Evolutionary conservation across 2,797 vertebrate species (phyloP), one percentile per base, ranked within the genome.

Genomic region (Anolis apletophallus): DNA sequence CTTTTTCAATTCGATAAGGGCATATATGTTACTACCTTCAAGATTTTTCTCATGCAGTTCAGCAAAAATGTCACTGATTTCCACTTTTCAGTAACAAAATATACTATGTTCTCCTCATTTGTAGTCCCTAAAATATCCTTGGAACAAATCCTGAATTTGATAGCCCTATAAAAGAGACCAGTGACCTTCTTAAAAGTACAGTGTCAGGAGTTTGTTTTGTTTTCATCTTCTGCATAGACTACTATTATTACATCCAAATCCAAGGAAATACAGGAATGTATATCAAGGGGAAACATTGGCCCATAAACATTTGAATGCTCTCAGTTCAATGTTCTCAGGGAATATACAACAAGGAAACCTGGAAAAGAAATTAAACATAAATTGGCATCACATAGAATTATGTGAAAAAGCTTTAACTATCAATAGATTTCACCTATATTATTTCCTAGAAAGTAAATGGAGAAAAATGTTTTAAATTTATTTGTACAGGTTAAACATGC

Each of bases 61-160:
- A 3, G 72, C 5, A 55, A 55, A 78, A 86, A 54, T 3, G 1
- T 82, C 34, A n/a, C 82, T 81, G 77, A 80, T 64, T 84, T 75
- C 16, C 12, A 14, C 57, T 23, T 91, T 91, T 91, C 2, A 7
- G 2, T 84, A 78, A 89, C 80, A n/a, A 29, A 29, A 77, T 59
- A 8, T 36, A 81, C 88, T 80, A 54, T 84, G 36, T 77, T 91
- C 61, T 82, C 84, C 61, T 82, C 84, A 85, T 88, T 89, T 75
- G 76, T 80, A 72, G 36, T 84, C 46, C 10, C 17, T 85, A 55
- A 90, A 85, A 36, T 80, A 36, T 55, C 4, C 74, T 85, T 71
- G 54, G 79, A 90, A 78, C 12, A 50, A 54, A 59, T 55, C 46
- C 36, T 34, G 86, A 87, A 6, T 9, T 16, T 17, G 46, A 0